Percentiles rank a stretch among this genome's conserved stretches.
Evolutionary conservation across 2,797 vertebrate genomes (phyloP).

Genomic region (Myotis daubentonii): DNA sequence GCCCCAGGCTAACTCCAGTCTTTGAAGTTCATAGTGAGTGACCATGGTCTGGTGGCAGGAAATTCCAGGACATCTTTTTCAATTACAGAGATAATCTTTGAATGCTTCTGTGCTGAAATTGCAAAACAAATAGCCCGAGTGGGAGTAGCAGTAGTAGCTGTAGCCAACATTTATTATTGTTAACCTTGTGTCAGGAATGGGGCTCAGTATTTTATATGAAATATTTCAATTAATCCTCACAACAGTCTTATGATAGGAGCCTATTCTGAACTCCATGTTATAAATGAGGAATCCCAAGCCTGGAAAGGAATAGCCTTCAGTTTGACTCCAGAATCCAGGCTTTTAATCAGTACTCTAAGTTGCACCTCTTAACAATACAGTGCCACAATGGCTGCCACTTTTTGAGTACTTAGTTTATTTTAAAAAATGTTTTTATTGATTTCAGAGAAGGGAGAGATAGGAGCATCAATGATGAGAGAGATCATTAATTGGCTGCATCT

Average conservation of each 20-base stretch:
- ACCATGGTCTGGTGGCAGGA: constrained; percentile 49
- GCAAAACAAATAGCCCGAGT: neutral
- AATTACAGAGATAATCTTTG: constrained; percentile 36
- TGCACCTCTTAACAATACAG: neutral
- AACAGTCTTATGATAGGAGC: neutral
- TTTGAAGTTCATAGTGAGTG: constrained; percentile 64
- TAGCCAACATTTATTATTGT: neutral
- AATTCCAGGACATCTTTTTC: constrained; percentile 56
- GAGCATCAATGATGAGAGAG: too few relatives aligned
- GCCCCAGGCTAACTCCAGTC: constrained; percentile 15
- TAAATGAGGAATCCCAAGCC: neutral
- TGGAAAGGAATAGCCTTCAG: neutral
- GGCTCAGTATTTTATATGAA: neutral
- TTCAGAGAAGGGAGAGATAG: too few relatives aligned
- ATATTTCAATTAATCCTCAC: neutral
- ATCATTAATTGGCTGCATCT: too few relatives aligned
- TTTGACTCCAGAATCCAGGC: neutral
- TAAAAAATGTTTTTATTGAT: too few relatives aligned
- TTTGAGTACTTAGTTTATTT: neutral
- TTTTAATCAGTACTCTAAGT: neutral
- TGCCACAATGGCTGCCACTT: neutral
- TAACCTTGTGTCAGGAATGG: neutral
- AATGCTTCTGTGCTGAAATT: neutral
- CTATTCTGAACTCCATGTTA: neutral
- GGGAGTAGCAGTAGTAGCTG: neutral